phyloP scores from a whole-genome alignment of 2,888 invertebrate genomes.

The Imbricaverruca yamaguchii region DNA sequence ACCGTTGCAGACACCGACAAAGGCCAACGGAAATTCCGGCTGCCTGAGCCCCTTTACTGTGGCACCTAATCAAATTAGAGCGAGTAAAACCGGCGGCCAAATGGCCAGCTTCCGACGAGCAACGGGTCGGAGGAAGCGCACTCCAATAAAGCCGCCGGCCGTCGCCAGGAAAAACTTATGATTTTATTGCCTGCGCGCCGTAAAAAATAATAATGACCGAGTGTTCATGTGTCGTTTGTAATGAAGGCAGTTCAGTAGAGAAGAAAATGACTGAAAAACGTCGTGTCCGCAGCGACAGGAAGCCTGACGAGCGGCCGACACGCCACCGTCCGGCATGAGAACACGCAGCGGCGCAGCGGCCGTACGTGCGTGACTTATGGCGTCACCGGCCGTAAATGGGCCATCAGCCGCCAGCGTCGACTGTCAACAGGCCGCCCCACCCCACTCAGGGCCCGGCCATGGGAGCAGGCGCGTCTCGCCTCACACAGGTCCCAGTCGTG shows the following conservation, averaged over 20 bases:
- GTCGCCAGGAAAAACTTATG: not conserved
- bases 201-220: not conserved
- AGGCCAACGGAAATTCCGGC: not conserved
- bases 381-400: not conserved
- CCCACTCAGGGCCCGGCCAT: no score
- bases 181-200: not conserved
- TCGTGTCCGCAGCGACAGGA: not conserved
- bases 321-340: not conserved
- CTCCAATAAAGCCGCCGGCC: not conserved
- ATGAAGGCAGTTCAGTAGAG: conserved; percentile 6
- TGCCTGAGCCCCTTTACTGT: not conserved
- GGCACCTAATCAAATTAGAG: not conserved
- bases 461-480: no score
- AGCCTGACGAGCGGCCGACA: not conserved
- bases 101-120: not conserved
- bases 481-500: no score
- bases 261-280: conserved; percentile 12
- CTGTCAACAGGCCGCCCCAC: no score
- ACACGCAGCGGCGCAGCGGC: not conserved
- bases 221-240: conserved; percentile 17
- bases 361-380: not conserved
- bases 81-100: not conserved
- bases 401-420: not conserved
- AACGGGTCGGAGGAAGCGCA: not conserved
- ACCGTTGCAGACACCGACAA: no score